Evolutionary conservation across 2,113 vertebrate genomes (phyloP).

Genomic region (Spea multiplicata): DNA sequence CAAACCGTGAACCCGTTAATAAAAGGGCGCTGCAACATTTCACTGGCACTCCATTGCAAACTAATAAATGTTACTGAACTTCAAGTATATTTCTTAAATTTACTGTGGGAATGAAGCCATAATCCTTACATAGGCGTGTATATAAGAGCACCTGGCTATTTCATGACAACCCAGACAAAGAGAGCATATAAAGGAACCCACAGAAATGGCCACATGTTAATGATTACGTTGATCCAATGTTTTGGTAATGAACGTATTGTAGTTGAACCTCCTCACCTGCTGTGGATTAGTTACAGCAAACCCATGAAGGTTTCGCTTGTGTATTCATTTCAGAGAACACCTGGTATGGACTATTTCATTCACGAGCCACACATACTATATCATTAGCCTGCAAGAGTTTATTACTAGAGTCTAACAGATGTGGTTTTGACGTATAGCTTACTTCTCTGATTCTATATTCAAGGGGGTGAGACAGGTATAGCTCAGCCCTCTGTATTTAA

Average conservation of each 20-base stretch:
- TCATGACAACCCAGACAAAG: no score
- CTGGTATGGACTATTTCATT: slow-evolving; percentile 1
- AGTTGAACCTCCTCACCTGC: not conserved
- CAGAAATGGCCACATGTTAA: slow-evolving; percentile 7
- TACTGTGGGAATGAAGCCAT: no score
- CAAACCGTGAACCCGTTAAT: not conserved
- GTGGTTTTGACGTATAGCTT: not conserved
- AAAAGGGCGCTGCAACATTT: not conserved
- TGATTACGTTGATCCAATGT: slow-evolving; percentile 1
- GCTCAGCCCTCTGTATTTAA: no score
- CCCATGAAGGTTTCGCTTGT: not conserved
- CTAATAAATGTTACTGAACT: no score
- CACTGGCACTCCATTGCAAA: not conserved
- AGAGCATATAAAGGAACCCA: no score
- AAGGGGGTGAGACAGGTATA: no score
- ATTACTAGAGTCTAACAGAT: not conserved
- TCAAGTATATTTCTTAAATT: no score
- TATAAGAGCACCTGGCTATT: no score
- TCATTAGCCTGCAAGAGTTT: not conserved
- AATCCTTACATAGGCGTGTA: no score
- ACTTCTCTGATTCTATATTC: no score
- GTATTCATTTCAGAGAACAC: not conserved
- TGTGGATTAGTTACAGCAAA: not conserved
- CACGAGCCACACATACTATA: slow-evolving; percentile 22
- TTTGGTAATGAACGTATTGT: not conserved